Evolutionary conservation across 2,888 invertebrate genomes (phyloP).

Genomic region (Cosmopolites sordidus): DNA sequence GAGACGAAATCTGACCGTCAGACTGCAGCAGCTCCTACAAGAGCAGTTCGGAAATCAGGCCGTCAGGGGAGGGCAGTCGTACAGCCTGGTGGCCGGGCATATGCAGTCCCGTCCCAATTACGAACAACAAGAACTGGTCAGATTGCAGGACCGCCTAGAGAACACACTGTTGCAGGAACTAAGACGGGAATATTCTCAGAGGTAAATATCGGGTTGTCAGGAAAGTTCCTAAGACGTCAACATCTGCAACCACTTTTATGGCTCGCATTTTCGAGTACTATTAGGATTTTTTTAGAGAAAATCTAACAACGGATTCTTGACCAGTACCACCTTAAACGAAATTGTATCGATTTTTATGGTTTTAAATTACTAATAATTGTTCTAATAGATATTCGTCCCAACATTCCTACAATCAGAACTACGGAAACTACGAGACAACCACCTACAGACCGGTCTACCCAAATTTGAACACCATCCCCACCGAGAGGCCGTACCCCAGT

Average conservation of each 20-base stretch:
- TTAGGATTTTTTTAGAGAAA: too few species aligned
- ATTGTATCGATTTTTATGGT: too few species aligned
- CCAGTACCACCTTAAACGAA: too few species aligned
- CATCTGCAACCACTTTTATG: too few species aligned
- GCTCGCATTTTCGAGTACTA: too few species aligned
- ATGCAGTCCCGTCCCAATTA: constrained; percentile 38
- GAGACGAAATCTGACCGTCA: constrained; percentile 40
- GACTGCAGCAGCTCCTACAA: constrained; percentile 39
- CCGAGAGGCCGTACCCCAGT: constrained; percentile 1
- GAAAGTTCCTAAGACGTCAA: too few species aligned
- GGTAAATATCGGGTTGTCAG: constrained; percentile 9
- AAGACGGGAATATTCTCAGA: constrained; percentile 27
- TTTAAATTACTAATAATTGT: too few species aligned
- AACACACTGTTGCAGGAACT: constrained; percentile 37
- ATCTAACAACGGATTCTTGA: too few species aligned
- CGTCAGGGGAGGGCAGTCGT: constrained; percentile 37
- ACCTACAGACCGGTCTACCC: constrained; percentile 27
- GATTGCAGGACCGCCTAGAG: constrained; percentile 40
- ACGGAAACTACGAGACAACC: constrained; percentile 19
- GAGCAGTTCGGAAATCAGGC: constrained; percentile 36
- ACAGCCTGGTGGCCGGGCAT: constrained; percentile 34
- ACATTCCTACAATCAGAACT: constrained; percentile 7
- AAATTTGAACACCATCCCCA: constrained; percentile 14
- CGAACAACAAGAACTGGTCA: constrained; percentile 40
- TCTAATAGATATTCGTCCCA: not conserved